These are phyloP conservation scores for Prietella phreatophila DNA, from an alignment of 2,113 vertebrate species.

Conservation along the genomic window DNA sequence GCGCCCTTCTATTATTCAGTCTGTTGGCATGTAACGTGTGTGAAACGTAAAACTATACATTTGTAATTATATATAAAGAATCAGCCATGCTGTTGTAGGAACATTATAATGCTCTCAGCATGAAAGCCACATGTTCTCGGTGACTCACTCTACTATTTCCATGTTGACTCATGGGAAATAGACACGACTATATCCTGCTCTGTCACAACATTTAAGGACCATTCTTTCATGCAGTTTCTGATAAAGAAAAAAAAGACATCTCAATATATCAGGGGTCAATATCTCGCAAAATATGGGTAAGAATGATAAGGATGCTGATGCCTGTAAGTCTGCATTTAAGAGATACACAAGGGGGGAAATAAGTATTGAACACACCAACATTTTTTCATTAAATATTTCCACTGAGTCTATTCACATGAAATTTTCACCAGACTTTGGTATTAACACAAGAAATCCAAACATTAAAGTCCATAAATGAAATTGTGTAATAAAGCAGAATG, in stretches of 20 bases:
- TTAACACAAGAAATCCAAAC: too few relatives aligned
- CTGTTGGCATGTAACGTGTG: background rate
- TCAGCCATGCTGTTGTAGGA: background rate
- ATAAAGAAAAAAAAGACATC: background rate
- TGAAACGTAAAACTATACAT: background rate
- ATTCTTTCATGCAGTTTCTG: background rate
- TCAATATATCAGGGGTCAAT: background rate
- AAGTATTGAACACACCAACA: too few relatives aligned
- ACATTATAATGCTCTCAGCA: background rate
- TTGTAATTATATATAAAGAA: background rate
- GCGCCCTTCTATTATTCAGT: background rate
- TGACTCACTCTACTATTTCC: conserved; percentile 1
- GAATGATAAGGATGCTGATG: background rate
- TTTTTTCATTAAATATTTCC: too few relatives aligned
- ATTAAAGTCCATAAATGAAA: too few relatives aligned
- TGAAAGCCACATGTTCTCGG: background rate
- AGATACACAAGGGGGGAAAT: too few relatives aligned
- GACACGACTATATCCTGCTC: background rate
- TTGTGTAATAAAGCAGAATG: too few relatives aligned
- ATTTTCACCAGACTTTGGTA: too few relatives aligned
- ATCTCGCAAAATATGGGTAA: background rate
- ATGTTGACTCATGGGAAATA: background rate
- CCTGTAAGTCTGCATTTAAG: background rate
- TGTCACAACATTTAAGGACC: background rate
- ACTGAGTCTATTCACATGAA: too few relatives aligned